Percentiles rank a stretch among this genome's conserved stretches.
phyloP scores from a whole-genome alignment of 2,888 invertebrate genomes.

The Drosophila sordidula region DNA sequence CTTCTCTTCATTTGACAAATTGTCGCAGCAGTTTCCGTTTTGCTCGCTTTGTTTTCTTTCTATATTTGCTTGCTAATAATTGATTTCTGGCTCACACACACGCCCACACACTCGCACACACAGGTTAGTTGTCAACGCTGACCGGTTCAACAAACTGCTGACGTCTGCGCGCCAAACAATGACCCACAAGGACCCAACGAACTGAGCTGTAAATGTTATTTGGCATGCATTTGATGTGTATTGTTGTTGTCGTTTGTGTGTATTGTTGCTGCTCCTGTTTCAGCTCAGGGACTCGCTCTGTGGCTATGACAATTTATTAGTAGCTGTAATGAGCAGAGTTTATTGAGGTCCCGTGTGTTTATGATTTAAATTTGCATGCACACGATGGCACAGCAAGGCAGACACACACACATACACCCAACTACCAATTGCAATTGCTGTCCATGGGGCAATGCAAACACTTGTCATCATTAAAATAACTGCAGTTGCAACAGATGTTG shows the following conservation, averaged over 20 bases:
- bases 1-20: conserved; percentile 38
- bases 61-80: conserved; percentile 40
- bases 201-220: conserved; percentile 26
- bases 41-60: conserved; percentile 4
- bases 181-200: conserved; percentile 40
- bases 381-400: conserved; percentile 11
- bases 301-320: conserved; percentile 74
- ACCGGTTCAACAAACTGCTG: conserved; percentile 68
- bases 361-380: conserved; percentile 72
- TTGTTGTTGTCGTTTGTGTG: conserved; percentile 2
- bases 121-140: conserved; percentile 43
- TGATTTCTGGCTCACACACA: conserved; percentile 21
- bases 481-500: conserved; percentile 56
- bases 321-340: conserved; percentile 76
- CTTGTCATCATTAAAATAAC: conserved; percentile 80
- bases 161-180: conserved; percentile 25
- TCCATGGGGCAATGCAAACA: conserved; percentile 67
- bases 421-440: conserved; percentile 34
- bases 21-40: conserved; percentile 21
- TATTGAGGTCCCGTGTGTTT: conserved; percentile 73
- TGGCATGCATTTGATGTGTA: conserved; percentile 17
- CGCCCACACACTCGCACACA: conserved; percentile 10
- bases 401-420: conserved; percentile 1
- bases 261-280: conserved; percentile 7
- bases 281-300: conserved; percentile 34